A percentile compares a stretch with the other conserved stretches of the same genome.
Evolutionary conservation across 1,140 invertebrate species (phyloP).

Genomic region (Lasioglossum baleicum): DNA sequence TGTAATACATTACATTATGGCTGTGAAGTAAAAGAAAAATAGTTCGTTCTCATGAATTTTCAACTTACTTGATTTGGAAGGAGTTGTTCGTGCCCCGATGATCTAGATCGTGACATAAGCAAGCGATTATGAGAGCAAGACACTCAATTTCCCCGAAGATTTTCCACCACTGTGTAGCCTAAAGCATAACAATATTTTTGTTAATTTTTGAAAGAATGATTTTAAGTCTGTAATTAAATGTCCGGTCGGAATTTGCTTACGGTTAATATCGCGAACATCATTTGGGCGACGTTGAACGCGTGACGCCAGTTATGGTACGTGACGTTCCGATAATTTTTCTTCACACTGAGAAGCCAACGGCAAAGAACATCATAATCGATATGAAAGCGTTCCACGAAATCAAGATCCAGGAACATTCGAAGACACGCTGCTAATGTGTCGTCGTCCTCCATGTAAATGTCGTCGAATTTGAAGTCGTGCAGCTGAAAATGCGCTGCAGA

Average conservation of each 20-base stretch:
- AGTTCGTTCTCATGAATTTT: neutral
- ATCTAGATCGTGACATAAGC: constrained; percentile 97
- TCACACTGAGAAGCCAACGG: constrained; percentile 95
- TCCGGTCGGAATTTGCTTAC: constrained; percentile 80
- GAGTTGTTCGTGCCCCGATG: constrained; percentile 98
- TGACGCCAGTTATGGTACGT: constrained; percentile 99
- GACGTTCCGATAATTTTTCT: constrained; percentile 98
- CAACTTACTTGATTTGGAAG: constrained; percentile 96
- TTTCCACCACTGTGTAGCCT: constrained; percentile 95
- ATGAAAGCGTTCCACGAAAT: constrained; percentile 93
- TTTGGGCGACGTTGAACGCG: constrained; percentile 97
- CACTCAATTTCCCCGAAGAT: constrained; percentile 95
- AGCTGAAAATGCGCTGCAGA: constrained; percentile 90
- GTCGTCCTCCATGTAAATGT: constrained; percentile 91
- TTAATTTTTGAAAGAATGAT: neutral
- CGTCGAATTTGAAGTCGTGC: constrained; percentile 93
- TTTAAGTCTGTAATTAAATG: neutral
- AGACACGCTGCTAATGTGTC: constrained; percentile 92
- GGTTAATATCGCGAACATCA: constrained; percentile 96
- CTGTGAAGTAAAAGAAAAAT: neutral
- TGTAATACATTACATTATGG: no score
- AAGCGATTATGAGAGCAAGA: constrained; percentile 95
- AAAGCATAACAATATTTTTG: constrained; percentile 48
- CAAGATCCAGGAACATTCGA: constrained; percentile 94
- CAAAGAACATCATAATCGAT: constrained; percentile 94